phyloP scores from a whole-genome alignment of 2,113 vertebrate genomes.

The Mirounga angustirostris region DNA sequence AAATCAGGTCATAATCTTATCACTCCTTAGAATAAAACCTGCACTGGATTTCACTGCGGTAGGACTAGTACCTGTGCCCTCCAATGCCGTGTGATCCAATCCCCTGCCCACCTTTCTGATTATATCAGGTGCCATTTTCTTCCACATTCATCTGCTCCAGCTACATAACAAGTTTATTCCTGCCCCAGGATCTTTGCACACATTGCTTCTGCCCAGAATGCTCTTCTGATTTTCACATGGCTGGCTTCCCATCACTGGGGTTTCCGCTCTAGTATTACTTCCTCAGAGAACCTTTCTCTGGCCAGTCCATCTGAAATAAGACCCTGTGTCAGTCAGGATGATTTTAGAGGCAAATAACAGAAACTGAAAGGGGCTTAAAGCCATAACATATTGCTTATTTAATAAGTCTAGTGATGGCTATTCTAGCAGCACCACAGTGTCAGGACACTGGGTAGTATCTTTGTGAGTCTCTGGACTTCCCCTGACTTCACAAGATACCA shows the following conservation, averaged over 20 bases:
- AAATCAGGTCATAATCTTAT: neutral
- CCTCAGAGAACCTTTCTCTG: conserved; percentile 8
- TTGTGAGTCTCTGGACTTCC: neutral
- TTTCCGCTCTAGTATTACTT: neutral
- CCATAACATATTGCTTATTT: neutral
- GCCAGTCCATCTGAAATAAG: neutral
- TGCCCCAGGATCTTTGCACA: neutral
- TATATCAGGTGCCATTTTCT: neutral
- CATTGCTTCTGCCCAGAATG: neutral
- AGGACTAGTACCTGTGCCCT: neutral
- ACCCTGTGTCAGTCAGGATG: neutral
- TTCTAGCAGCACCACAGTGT: neutral
- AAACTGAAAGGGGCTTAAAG: neutral
- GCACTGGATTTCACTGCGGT: neutral
- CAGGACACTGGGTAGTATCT: neutral
- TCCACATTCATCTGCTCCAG: neutral
- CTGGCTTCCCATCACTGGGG: neutral
- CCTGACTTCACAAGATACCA: neutral
- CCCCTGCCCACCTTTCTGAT: neutral
- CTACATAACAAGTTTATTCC: neutral
- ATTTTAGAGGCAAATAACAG: neutral
- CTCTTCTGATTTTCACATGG: neutral
- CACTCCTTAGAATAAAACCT: neutral
- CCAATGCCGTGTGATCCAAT: neutral
- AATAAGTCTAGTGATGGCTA: neutral